These are phyloP conservation scores for Virgularia gustaviana DNA, from an alignment of 92 coral and sea anemone genomes.

Conservation along the genomic window DNA sequence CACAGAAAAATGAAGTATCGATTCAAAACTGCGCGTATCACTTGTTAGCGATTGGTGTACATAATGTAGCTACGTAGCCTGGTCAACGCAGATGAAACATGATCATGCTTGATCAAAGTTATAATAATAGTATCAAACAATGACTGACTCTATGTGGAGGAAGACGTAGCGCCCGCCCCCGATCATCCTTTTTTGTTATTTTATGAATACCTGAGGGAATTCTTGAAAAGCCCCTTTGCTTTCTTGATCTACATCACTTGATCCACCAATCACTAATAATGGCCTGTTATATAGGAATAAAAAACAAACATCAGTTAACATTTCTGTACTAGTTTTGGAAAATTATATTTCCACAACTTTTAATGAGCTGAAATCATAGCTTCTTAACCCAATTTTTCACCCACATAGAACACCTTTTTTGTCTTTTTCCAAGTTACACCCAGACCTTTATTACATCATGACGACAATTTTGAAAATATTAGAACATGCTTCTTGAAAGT, in stretches of 20 bases:
- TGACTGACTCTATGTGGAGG: no score
- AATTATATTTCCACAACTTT: not conserved
- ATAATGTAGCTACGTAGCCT: not conserved
- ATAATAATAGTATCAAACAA: not conserved
- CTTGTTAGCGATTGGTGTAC: no score
- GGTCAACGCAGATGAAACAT: not conserved
- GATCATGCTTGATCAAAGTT: not conserved
- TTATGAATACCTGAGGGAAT: constrained; percentile 95
- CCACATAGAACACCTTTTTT: no score
- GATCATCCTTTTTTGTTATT: not conserved
- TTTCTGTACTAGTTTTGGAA: no score
- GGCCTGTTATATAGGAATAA: constrained; percentile 53
- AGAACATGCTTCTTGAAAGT: no score
- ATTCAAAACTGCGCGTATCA: no score
- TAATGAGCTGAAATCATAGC: not conserved
- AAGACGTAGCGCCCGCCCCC: no score
- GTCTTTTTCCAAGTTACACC: no score
- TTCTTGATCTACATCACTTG: constrained; percentile 83
- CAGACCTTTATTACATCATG: no score
- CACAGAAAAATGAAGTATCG: no score
- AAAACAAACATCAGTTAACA: not conserved
- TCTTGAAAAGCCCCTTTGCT: constrained; percentile 94
- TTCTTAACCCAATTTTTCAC: no score
- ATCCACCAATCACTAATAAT: constrained; percentile 83
- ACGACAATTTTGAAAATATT: no score